Conservation (phyloP, 2,113 vertebrate species). For the Dendropsophus ebraccatus region DNA sequence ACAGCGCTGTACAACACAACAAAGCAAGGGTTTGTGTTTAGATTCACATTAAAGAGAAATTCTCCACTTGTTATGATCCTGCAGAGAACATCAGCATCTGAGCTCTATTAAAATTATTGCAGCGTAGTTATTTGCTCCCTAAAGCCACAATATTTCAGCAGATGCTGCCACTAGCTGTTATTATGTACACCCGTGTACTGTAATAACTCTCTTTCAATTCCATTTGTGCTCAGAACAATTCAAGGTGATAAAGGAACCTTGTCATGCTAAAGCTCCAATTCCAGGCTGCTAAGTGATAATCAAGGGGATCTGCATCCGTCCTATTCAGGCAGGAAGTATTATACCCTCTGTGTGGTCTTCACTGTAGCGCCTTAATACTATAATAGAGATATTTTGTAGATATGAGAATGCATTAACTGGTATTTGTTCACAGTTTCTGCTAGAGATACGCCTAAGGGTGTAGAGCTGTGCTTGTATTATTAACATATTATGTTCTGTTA, state of each 20-base stretch:
- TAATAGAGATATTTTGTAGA: not conserved
- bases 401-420: not conserved
- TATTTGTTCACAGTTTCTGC: not conserved
- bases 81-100: not conserved
- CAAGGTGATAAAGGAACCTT: conserved; percentile 14
- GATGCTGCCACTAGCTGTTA: conserved; percentile 16
- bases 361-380: not conserved
- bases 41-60: not conserved
- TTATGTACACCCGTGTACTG: conserved; percentile 11
- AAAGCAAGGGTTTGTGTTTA: not conserved
- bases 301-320: conserved; percentile 18
- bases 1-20: not conserved
- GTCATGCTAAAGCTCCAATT: not conserved
- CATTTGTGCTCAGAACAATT: conserved; percentile 11
- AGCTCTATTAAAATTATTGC: not conserved
- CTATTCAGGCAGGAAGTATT: not conserved
- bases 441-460: not conserved
- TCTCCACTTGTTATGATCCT: not conserved
- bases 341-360: not conserved
- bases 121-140: not conserved
- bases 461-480: not conserved
- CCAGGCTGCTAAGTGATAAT: not conserved
- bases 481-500: not conserved
- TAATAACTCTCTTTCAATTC: conserved; percentile 23
- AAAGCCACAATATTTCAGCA: conserved; percentile 16